Evolutionary conservation across 2,797 vertebrate species (phyloP), one percentile per base, ranked within the genome.

Genomic region (Iguana delicatissima): DNA sequence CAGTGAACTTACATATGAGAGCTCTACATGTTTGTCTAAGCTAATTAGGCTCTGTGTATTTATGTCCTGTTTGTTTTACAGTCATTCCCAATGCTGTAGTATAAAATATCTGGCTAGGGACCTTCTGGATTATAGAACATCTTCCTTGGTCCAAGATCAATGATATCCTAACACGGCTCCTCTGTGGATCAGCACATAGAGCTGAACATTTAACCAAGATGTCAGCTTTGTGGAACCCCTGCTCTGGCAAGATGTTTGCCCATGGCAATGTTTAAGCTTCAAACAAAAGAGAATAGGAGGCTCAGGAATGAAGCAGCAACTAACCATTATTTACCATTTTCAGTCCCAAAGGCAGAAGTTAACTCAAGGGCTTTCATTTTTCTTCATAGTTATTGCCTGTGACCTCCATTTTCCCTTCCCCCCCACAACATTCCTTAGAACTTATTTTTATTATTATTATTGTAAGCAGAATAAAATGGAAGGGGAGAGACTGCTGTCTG

Each of bases 321-420:
- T n/a, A 26, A 91, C 89, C 89, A 46, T 86, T 90, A 64, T 89
- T 69, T 92, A 89, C n/a, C 6, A 72, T 73, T 92, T 91, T 52
- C 91, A 92, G 35, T 85, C n/a, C 42, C 86, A 90, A 87, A 10
- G 26, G 32, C 20, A 93, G 80, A 95, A 42, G 85, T 87, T 76
- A 81, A 55, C 92, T 93, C 80, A 93, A 93, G 87, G 26, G 81
- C 88, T 20, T 89, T 80, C 20, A 84, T 35, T 64, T 93, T 87
- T 91, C 72, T 72, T 24, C 84, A 29, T 89, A 57, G 1, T 80
- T 0, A 46, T 89, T 95, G 46, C 22, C 26, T 73, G 29, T 18
- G n/a, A 29, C 8, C n/a, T n/a, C 12, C 20, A 46, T 91, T 91
- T 88, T 67, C 26, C 32, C 13, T 89, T 92, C 77, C 7, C 26